Evolutionary conservation across 92 coral and sea anemone genomes (phyloP).

Genomic region (Blastomussa wellsi): DNA sequence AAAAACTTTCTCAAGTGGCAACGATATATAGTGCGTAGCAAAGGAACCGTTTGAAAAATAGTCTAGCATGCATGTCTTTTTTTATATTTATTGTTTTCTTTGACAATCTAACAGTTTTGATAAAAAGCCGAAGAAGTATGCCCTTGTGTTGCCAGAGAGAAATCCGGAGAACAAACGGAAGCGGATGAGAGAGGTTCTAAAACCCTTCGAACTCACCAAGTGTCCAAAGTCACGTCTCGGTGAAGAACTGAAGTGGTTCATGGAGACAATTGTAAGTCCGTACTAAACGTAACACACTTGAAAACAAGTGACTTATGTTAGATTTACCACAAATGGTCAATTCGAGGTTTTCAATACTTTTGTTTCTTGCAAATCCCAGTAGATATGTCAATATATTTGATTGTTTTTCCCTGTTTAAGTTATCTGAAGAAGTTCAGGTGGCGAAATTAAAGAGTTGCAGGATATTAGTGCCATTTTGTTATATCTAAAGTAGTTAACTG

Average conservation of each 20-base stretch:
- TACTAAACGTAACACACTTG: too few relatives aligned
- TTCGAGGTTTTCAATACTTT: background rate
- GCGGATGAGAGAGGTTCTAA: conserved; percentile 66
- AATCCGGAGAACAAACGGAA: conserved; percentile 79
- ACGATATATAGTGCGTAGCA: too few relatives aligned
- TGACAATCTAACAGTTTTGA: conserved; percentile 48
- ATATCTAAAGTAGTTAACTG: background rate
- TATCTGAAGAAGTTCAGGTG: background rate
- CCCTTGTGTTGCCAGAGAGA: conserved; percentile 76
- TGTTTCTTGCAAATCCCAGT: background rate
- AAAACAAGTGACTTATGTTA: background rate
- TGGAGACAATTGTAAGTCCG: conserved; percentile 70
- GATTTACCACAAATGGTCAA: background rate
- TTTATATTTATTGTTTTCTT: background rate
- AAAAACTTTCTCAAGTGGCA: too few relatives aligned
- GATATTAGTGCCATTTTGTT: background rate
- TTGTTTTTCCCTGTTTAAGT: background rate
- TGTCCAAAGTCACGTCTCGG: conserved; percentile 78
- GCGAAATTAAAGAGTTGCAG: background rate
- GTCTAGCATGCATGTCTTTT: too few relatives aligned
- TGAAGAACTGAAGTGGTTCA: conserved; percentile 60
- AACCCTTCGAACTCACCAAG: conserved; percentile 73
- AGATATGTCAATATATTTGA: background rate
- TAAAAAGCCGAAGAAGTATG: conserved; percentile 86
- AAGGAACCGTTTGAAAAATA: too few relatives aligned